Percentiles rank a stretch among this genome's conserved stretches.
Evolutionary conservation across 1,140 invertebrate genomes (phyloP).

Genomic region (Homalodisca vitripennis): DNA sequence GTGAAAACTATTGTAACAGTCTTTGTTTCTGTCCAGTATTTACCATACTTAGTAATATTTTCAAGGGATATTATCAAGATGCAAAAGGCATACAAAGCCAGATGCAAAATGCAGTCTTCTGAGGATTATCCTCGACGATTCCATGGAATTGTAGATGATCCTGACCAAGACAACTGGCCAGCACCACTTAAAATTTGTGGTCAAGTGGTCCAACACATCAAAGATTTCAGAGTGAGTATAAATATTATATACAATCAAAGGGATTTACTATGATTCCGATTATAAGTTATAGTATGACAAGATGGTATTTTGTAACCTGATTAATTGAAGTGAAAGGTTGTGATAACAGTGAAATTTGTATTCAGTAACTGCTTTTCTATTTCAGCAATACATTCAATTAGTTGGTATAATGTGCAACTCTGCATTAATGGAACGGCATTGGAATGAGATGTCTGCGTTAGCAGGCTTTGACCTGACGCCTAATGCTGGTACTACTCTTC

Average conservation of each 20-base stretch:
- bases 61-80: slow-evolving; percentile 67
- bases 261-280: too few species aligned
- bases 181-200: slow-evolving; percentile 74
- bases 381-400: slow-evolving; percentile 72
- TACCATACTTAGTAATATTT: slow-evolving; percentile 39
- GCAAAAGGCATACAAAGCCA: slow-evolving; percentile 76
- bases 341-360: too few species aligned
- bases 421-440: slow-evolving; percentile 81
- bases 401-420: slow-evolving; percentile 86
- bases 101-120: slow-evolving; percentile 70
- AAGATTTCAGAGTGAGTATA: slow-evolving; percentile 68
- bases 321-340: too few species aligned
- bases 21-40: background rate
- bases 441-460: slow-evolving; percentile 85
- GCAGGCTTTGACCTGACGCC: slow-evolving; percentile 83
- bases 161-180: slow-evolving; percentile 70
- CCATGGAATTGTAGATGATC: slow-evolving; percentile 69
- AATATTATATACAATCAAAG: background rate
- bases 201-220: slow-evolving; percentile 55
- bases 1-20: too few species aligned
- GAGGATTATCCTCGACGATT: slow-evolving; percentile 64
- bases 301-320: too few species aligned
- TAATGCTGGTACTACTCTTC: slow-evolving; percentile 78
- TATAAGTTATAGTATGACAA: too few species aligned
- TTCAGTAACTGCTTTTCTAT: too few species aligned